A percentile compares a stretch with the other conserved stretches of the same genome.
Conservation (phyloP, 2,113 vertebrate species). For the Scortum barcoo region DNA sequence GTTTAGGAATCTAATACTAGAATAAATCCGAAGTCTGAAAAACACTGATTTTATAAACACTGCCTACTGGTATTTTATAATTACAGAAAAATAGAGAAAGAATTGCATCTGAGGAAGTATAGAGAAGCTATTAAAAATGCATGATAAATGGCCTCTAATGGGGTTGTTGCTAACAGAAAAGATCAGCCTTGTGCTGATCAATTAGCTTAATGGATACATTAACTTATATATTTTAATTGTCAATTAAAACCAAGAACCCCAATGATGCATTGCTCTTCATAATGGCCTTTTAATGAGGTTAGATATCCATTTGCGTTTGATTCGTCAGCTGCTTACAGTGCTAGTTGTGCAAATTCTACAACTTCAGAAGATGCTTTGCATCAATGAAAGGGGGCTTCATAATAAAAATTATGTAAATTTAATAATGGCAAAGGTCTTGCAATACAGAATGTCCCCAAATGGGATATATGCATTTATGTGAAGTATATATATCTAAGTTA, state of each 20-base stretch:
- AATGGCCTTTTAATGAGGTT: constrained; percentile 84
- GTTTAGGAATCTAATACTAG: background rate
- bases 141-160: constrained; percentile 76
- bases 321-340: constrained; percentile 69
- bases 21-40: background rate
- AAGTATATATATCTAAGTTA: constrained; percentile 21
- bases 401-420: constrained; percentile 57
- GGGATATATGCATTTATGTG: background rate
- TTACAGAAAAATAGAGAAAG: constrained; percentile 58
- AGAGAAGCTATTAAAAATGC: constrained; percentile 70
- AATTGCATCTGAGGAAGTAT: constrained; percentile 38
- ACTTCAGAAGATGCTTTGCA: constrained; percentile 39
- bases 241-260: constrained; percentile 79
- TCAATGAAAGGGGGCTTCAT: constrained; percentile 55
- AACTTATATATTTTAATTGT: constrained; percentile 83
- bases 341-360: constrained; percentile 52
- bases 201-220: constrained; percentile 83
- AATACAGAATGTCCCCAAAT: constrained; percentile 34
- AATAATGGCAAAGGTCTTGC: constrained; percentile 48
- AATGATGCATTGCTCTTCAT: constrained; percentile 81
- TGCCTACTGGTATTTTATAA: constrained; percentile 36
- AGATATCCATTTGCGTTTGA: constrained; percentile 75
- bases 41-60: constrained; percentile 14
- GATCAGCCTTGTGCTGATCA: constrained; percentile 74
- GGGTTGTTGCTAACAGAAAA: constrained; percentile 66